Evolutionary conservation across 1,140 invertebrate species (phyloP).

Genomic region (Cyclina sinensis): DNA sequence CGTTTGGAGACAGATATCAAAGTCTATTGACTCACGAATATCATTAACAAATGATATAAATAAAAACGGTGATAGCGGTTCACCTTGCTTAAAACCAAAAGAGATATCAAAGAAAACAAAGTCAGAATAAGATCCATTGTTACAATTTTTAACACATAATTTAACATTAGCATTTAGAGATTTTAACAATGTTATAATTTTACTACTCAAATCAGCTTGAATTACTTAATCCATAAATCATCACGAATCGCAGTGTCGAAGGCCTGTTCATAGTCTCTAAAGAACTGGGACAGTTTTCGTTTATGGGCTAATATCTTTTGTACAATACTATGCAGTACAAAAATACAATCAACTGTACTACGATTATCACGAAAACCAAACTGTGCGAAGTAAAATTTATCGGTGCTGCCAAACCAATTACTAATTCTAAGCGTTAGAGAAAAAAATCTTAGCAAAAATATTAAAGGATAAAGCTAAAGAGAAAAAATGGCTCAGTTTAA

Average conservation of each 20-base stretch:
- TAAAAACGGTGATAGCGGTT: background rate
- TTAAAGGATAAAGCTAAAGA: too few relatives aligned
- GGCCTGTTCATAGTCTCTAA: constrained; percentile 1
- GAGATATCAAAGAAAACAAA: constrained; percentile 15
- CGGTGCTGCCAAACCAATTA: background rate
- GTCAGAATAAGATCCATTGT: constrained; percentile 24
- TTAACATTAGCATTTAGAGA: constrained; percentile 1
- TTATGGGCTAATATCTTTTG: background rate
- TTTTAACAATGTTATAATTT: background rate
- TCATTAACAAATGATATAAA: too few relatives aligned
- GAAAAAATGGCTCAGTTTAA: too few relatives aligned
- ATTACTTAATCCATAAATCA: constrained; percentile 15
- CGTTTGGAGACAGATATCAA: constrained; percentile 11
- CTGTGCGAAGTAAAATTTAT: background rate
- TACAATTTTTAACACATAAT: constrained; percentile 15
- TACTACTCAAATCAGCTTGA: background rate
- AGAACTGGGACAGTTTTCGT: background rate
- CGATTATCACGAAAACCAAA: background rate
- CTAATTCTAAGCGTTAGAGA: background rate
- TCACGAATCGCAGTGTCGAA: constrained; percentile 24
- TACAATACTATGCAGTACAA: background rate
- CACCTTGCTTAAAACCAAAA: constrained; percentile 5
- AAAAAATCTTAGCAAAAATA: too few relatives aligned
- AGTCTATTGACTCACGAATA: background rate
- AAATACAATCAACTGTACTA: background rate